phyloP scores from a whole-genome alignment of 2,888 invertebrate genomes.

The Nemotelus pantherinus region DNA sequence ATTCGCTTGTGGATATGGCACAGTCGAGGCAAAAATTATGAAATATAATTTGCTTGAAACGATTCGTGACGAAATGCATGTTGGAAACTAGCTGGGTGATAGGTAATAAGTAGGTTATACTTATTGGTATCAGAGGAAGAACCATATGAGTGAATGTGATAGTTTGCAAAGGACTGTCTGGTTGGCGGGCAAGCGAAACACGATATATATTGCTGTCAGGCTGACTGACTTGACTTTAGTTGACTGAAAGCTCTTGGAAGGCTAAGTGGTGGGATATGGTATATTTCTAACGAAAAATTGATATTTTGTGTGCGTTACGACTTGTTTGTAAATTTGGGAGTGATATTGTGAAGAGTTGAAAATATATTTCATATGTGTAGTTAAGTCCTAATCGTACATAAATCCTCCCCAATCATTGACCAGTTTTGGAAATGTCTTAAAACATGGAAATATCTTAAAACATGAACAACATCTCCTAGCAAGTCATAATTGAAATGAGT shows the following conservation, averaged over 20 bases:
- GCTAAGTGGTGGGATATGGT: not conserved
- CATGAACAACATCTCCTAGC: no score
- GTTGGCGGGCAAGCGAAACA: not conserved
- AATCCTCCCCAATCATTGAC: no score
- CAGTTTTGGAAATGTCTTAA: no score
- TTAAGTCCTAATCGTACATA: no score
- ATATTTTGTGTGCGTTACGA: no score
- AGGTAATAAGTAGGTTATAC: no score
- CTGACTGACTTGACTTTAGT: slow-evolving; percentile 2
- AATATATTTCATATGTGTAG: no score
- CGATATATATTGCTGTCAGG: slow-evolving; percentile 4
- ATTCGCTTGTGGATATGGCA: slow-evolving; percentile 1
- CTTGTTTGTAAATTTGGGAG: no score
- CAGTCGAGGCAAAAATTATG: slow-evolving; percentile 29
- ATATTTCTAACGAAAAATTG: no score
- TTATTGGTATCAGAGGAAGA: not conserved
- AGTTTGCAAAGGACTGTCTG: not conserved
- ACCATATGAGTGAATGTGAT: slow-evolving; percentile 26
- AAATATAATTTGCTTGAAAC: slow-evolving; percentile 33
- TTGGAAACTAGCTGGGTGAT: not conserved
- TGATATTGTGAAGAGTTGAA: no score
- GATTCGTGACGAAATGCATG: slow-evolving; percentile 31
- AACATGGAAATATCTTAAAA: no score
- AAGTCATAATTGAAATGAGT: no score
- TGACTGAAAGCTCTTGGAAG: slow-evolving; percentile 7